Evolutionary conservation across 2,888 invertebrate species (phyloP).

Genomic region (Andrena fulva): DNA sequence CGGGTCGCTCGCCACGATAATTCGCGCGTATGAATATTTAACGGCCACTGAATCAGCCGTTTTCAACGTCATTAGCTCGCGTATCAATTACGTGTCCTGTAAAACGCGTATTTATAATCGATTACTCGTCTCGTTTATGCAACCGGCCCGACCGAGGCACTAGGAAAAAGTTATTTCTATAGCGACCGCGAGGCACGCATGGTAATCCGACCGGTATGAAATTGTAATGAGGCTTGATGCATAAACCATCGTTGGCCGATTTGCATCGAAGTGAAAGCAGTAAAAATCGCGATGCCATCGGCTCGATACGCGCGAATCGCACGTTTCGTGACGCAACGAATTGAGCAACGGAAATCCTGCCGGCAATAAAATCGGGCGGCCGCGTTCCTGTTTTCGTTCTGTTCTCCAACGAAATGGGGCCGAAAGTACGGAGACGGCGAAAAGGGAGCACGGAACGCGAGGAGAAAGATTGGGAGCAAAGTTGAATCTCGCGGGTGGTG

Average conservation of each 20-base stretch:
- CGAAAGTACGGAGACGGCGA: no score
- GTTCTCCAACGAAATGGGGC: no score
- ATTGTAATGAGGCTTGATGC: conserved; percentile 33
- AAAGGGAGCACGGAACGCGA: not conserved
- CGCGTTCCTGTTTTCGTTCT: no score
- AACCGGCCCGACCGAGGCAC: conserved; percentile 17
- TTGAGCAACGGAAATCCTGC: not conserved
- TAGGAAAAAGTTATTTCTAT: conserved; percentile 47
- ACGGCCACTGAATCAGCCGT: conserved; percentile 34
- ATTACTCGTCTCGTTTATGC: conserved; percentile 37
- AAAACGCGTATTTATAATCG: conserved; percentile 47
- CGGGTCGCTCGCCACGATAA: not conserved
- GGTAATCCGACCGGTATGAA: conserved; percentile 25
- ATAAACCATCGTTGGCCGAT: conserved; percentile 30
- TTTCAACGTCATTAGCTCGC: conserved; percentile 28
- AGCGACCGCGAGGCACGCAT: conserved; percentile 9
- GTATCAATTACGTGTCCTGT: conserved; percentile 28
- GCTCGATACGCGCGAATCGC: not conserved
- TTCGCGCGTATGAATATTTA: conserved; percentile 36
- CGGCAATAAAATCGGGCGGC: no score
- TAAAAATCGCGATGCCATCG: conserved; percentile 6
- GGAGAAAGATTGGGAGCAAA: not conserved
- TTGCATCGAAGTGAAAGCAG: conserved; percentile 35
- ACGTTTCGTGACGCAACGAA: not conserved
- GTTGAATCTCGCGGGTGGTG: not conserved